Conservation (phyloP, 2,113 vertebrate species). For the Perca schrenkii region DNA sequence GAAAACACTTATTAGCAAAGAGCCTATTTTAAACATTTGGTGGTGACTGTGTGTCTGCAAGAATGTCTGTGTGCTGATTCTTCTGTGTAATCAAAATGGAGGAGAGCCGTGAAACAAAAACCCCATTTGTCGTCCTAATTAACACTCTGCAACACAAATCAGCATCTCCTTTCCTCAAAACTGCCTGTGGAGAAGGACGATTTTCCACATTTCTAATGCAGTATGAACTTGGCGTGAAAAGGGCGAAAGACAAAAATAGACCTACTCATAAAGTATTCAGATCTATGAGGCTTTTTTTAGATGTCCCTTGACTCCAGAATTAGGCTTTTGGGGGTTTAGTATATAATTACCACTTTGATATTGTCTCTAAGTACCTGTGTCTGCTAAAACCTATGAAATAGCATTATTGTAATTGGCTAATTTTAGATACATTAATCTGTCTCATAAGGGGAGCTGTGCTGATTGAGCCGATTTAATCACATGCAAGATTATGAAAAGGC, state of each 20-base stretch:
- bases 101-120: slow-evolving; percentile 34
- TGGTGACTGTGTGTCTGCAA: background rate
- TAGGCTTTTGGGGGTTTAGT: slow-evolving; percentile 57
- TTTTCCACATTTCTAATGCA: slow-evolving; percentile 54
- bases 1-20: slow-evolving; percentile 44
- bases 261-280: slow-evolving; percentile 73
- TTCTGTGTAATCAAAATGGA: slow-evolving; percentile 14
- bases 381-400: slow-evolving; percentile 44
- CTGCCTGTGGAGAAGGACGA: slow-evolving; percentile 16
- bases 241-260: slow-evolving; percentile 68
- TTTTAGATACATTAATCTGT: slow-evolving; percentile 13
- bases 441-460: slow-evolving; percentile 8
- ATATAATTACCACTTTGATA: slow-evolving; percentile 53
- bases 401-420: slow-evolving; percentile 32
- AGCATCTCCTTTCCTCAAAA: slow-evolving; percentile 23
- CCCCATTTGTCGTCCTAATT: slow-evolving; percentile 27
- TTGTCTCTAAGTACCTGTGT: slow-evolving; percentile 7
- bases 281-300: slow-evolving; percentile 69
- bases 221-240: slow-evolving; percentile 55
- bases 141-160: slow-evolving; percentile 18
- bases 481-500: slow-evolving; percentile 52
- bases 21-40: background rate
- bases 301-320: slow-evolving; percentile 54
- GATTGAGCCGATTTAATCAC: slow-evolving; percentile 46
- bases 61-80: background rate